A percentile compares a stretch with the other conserved stretches of the same genome.
Conservation (phyloP, 2,113 vertebrate species). For the Daubentonia madagascariensis region DNA sequence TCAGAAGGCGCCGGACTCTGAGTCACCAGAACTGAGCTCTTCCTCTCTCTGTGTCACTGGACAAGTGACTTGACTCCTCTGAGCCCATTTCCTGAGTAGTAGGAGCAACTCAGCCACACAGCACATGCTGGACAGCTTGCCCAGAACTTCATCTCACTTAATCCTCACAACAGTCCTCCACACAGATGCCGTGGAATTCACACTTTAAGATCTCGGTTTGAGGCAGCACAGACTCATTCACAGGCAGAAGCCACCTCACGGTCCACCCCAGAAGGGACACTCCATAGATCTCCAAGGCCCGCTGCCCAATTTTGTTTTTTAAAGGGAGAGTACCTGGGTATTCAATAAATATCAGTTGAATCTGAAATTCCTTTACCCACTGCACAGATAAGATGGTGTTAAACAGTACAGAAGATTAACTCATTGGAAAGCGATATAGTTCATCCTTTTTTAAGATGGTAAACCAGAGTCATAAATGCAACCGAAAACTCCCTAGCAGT, state of each 20-base stretch:
- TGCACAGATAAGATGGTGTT: neutral
- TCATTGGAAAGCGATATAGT: neutral
- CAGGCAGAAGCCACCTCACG: neutral
- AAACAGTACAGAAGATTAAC: neutral
- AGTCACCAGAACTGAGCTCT: neutral
- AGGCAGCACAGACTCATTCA: neutral
- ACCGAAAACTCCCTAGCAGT: neutral
- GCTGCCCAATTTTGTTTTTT: neutral
- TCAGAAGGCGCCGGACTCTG: rapidly evolving
- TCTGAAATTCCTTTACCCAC: neutral
- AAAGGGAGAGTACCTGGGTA: neutral
- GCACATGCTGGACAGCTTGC: neutral
- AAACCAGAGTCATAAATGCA: neutral
- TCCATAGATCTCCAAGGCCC: neutral
- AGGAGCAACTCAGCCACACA: rapidly evolving
- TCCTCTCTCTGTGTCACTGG: neutral
- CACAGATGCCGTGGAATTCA: rapidly evolving
- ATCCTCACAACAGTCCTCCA: rapidly evolving
- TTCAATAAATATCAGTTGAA: neutral
- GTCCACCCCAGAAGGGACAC: rapidly evolving
- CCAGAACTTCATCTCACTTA: too few relatives aligned
- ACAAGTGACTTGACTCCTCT: neutral
- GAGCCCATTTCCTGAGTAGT: neutral
- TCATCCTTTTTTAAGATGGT: neutral
- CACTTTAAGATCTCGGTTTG: neutral